Conservation (phyloP, 2,113 vertebrate genomes). For the Condylura cristata region DNA sequence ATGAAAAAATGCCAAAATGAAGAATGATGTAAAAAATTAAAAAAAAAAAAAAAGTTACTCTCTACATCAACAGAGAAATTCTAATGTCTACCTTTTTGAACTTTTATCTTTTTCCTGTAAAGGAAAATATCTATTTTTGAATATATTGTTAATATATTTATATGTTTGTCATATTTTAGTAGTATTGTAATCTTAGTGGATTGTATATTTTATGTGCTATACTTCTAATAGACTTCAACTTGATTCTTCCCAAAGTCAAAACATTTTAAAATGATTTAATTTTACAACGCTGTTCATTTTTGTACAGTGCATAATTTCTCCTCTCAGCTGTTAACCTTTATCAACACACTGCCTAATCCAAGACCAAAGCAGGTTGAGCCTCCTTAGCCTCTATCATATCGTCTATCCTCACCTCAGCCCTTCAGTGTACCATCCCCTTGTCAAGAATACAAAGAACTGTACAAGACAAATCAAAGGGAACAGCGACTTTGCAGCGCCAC, state of each 20-base stretch:
- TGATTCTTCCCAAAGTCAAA: background rate
- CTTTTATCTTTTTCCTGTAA: background rate
- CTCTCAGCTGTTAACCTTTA: background rate
- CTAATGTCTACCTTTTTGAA: background rate
- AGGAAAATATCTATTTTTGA: conserved; percentile 2
- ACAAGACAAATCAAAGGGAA: conserved; percentile 1
- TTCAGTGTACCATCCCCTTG: background rate
- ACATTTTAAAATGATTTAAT: no score
- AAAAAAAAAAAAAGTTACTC: no score
- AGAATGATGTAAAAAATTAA: no score
- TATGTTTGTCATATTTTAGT: background rate
- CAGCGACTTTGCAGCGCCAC: background rate
- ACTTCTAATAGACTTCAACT: background rate
- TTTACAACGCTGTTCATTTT: no score
- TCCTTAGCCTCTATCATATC: background rate
- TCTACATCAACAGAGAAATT: background rate
- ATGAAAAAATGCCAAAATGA: no score
- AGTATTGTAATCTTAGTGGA: background rate
- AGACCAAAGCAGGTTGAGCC: background rate
- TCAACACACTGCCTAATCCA: background rate
- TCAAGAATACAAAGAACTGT: background rate
- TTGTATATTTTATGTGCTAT: background rate
- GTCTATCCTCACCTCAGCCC: background rate
- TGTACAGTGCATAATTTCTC: no score
- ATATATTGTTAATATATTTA: background rate